These are phyloP conservation scores for Scrobipalpa costella DNA, from an alignment of 2,888 invertebrate species.

Conservation along the genomic window DNA sequence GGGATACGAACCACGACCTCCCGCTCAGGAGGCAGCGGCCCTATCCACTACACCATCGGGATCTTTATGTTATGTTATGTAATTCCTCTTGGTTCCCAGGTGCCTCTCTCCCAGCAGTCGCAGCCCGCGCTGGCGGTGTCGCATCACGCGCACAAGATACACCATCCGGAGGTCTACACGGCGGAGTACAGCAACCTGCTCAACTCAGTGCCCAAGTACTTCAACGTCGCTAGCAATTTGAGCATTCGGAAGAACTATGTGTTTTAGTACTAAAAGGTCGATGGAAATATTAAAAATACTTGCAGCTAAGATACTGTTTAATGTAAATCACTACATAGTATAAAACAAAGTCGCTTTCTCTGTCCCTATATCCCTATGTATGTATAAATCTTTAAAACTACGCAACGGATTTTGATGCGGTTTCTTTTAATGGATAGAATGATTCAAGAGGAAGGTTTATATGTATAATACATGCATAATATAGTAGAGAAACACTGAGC, in stretches of 20 bases:
- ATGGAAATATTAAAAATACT: neutral
- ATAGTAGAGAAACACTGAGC: no score
- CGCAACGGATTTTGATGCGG: no score
- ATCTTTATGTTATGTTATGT: neutral
- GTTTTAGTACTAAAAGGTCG: conserved; percentile 40
- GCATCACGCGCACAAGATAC: conserved; percentile 58
- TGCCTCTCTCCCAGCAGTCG: conserved; percentile 45
- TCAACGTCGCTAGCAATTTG: conserved; percentile 58
- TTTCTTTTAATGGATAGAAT: no score
- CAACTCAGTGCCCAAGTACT: conserved; percentile 54
- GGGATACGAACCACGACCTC: no score
- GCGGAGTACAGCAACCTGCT: conserved; percentile 48
- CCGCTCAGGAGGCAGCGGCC: no score
- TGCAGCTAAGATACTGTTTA: neutral
- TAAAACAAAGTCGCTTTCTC: no score
- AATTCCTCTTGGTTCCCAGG: conserved; percentile 39
- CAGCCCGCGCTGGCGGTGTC: conserved; percentile 49
- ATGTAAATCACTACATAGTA: no score
- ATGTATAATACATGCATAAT: no score
- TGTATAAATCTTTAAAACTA: no score
- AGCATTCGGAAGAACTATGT: conserved; percentile 60
- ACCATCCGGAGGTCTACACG: conserved; percentile 58
- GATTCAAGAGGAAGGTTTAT: no score
- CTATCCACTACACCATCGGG: no score
- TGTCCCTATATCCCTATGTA: no score